Evolutionary conservation across 2,888 invertebrate species (phyloP).

Genomic region (Acanthosepion pharaonis): DNA sequence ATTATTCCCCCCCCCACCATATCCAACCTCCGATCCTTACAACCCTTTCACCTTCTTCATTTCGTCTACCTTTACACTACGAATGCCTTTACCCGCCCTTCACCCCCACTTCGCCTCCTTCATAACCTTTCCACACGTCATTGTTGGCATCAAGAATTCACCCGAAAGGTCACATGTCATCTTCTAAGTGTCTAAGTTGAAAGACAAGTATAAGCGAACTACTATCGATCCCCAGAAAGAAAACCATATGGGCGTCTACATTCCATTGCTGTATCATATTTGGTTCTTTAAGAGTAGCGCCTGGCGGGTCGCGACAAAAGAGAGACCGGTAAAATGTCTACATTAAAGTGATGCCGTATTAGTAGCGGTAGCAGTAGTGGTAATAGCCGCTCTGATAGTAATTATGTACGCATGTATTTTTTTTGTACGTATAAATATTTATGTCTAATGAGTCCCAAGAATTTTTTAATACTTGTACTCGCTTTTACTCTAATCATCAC

Average conservation of each 20-base stretch:
- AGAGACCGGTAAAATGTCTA: background rate
- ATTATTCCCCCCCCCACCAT: too few species aligned
- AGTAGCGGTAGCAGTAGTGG: background rate
- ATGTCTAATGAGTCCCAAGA: background rate
- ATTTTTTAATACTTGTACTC: background rate
- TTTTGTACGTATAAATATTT: background rate
- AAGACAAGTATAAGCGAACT: background rate
- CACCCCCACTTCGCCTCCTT: background rate
- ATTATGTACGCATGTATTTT: background rate
- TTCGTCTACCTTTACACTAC: background rate
- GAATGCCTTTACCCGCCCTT: too few species aligned
- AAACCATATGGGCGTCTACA: background rate
- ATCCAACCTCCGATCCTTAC: background rate
- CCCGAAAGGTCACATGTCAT: constrained; percentile 20
- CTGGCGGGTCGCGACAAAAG: background rate
- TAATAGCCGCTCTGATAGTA: background rate
- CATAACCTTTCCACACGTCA: constrained; percentile 23
- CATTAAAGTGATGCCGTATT: background rate
- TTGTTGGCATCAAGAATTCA: background rate
- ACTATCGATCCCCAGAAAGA: background rate
- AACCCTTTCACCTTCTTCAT: background rate
- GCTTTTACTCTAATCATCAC: background rate
- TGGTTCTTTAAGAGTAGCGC: background rate
- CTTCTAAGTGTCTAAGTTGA: background rate
- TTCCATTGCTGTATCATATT: background rate